These are phyloP conservation scores for Ostrea edulis DNA, from an alignment of 1,140 invertebrate species.

Conservation along the genomic window DNA sequence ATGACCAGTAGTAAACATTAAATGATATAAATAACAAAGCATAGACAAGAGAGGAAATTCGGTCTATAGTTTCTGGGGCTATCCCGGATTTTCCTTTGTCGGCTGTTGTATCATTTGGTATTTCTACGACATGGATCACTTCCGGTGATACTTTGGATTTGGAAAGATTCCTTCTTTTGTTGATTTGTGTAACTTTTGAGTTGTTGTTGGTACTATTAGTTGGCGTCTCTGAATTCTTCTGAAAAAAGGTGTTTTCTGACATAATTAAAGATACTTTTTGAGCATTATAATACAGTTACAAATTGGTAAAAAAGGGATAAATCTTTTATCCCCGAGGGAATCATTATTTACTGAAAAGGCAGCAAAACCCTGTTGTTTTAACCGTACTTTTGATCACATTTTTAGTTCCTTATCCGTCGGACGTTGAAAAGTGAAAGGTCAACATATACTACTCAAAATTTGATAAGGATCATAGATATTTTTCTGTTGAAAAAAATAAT, in stretches of 20 bases:
- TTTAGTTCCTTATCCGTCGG: no score
- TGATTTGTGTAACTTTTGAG: neutral
- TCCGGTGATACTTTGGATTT: neutral
- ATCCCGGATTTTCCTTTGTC: neutral
- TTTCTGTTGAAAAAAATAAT: no score
- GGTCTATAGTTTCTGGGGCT: neutral
- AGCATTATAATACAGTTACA: no score
- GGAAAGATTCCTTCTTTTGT: neutral
- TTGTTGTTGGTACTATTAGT: neutral
- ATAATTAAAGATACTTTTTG: no score
- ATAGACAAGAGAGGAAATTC: neutral
- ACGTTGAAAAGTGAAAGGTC: no score
- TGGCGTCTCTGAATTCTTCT: neutral
- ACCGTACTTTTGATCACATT: no score
- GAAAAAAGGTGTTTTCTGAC: neutral
- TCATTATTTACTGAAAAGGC: no score
- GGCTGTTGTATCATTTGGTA: neutral
- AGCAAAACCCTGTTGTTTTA: no score
- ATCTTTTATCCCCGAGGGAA: no score
- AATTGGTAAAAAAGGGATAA: no score
- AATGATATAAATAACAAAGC: neutral
- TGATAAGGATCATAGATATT: no score
- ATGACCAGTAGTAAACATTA: conserved; percentile 4
- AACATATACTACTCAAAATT: no score
- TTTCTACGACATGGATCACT: neutral